Conservation (phyloP, 2,888 invertebrate species). For the Philaethria dido region DNA sequence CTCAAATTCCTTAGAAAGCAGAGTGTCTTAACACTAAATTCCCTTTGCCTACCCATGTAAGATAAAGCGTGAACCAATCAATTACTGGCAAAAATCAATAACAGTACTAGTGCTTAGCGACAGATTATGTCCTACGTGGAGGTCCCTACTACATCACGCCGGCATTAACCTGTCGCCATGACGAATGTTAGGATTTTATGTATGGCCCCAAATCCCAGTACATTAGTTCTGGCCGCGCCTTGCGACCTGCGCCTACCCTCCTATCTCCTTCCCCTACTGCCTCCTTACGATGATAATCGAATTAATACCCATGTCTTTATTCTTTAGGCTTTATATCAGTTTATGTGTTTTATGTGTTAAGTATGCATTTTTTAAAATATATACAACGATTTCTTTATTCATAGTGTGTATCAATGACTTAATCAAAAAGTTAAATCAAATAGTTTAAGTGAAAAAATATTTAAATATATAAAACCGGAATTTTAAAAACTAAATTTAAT, state of each 20-base stretch:
- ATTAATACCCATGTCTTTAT: conserved; percentile 15
- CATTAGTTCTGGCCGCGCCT: conserved; percentile 27
- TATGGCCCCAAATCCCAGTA: conserved; percentile 32
- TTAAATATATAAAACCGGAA: too few relatives aligned
- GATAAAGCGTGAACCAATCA: too few relatives aligned
- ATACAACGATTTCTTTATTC: too few relatives aligned
- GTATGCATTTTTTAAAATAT: too few relatives aligned
- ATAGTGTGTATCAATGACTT: too few relatives aligned
- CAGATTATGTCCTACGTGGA: conserved; percentile 28
- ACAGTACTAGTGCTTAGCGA: conserved; percentile 24
- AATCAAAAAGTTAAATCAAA: too few relatives aligned
- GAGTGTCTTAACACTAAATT: too few relatives aligned
- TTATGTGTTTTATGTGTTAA: neutral
- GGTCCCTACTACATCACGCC: conserved; percentile 33
- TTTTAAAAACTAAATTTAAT: too few relatives aligned
- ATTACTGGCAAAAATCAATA: conserved; percentile 22
- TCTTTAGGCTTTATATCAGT: neutral
- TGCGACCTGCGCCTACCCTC: neutral
- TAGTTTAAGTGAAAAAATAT: too few relatives aligned
- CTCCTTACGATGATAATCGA: conserved; percentile 10
- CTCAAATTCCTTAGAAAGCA: too few relatives aligned
- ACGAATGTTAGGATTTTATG: conserved; percentile 36
- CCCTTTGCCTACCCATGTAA: too few relatives aligned
- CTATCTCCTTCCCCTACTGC: neutral
- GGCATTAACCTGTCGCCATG: conserved; percentile 38